Evolutionary conservation across 2,113 vertebrate genomes (phyloP).

Genomic region (Bubo bubo): DNA sequence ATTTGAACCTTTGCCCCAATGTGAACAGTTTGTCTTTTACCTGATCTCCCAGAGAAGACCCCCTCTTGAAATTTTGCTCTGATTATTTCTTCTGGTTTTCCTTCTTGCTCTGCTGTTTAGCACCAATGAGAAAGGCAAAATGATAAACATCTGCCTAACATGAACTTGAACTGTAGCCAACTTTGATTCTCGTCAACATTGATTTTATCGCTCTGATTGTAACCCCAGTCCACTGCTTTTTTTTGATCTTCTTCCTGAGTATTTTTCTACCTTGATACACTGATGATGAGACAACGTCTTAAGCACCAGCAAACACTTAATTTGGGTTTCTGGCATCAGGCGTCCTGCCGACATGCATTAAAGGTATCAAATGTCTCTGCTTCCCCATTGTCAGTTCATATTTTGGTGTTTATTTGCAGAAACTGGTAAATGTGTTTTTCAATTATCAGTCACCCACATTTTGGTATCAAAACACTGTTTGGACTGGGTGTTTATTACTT

Average conservation of each 20-base stretch:
- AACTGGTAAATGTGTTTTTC: neutral
- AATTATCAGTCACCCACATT: neutral
- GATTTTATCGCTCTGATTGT: conserved; percentile 51
- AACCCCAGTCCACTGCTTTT: neutral
- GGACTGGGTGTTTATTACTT: conserved; percentile 15
- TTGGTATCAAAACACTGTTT: neutral
- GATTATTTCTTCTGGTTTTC: neutral
- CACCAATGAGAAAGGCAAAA: neutral
- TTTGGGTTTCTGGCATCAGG: conserved; percentile 19
- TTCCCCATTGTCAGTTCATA: conserved; percentile 42
- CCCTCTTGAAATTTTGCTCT: neutral
- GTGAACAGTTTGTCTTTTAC: neutral
- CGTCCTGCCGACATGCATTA: neutral
- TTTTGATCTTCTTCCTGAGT: conserved; percentile 51
- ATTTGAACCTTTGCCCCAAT: neutral
- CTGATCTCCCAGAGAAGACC: neutral
- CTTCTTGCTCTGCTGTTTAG: neutral
- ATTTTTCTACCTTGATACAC: conserved; percentile 35
- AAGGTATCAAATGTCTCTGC: neutral
- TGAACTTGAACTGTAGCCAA: conserved; percentile 21
- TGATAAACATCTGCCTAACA: conserved; percentile 47
- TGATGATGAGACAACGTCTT: conserved; percentile 17
- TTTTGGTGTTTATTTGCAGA: conserved; percentile 47
- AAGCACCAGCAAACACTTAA: neutral
- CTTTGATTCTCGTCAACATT: neutral